These are phyloP conservation scores for Leucophenga montana DNA, from an alignment of 2,888 invertebrate genomes.

Conservation along the genomic window DNA sequence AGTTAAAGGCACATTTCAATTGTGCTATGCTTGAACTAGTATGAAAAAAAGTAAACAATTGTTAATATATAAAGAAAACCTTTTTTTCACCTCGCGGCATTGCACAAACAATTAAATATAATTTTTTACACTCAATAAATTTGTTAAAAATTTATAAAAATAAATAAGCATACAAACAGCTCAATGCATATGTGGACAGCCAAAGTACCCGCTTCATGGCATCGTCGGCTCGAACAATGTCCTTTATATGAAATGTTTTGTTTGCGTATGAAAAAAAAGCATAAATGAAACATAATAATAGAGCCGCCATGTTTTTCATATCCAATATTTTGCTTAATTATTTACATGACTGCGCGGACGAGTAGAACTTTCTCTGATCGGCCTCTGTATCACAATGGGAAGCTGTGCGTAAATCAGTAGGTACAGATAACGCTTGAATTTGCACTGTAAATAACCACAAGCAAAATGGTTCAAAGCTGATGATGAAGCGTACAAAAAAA, in stretches of 20 bases:
- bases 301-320: constrained; percentile 44
- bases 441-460: constrained; percentile 57
- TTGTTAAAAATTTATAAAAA: constrained; percentile 56
- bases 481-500: constrained; percentile 10
- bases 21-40: no score
- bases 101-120: constrained; percentile 50
- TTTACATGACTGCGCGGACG: constrained; percentile 62
- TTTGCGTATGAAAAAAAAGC: constrained; percentile 44
- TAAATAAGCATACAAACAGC: constrained; percentile 39
- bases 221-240: constrained; percentile 50
- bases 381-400: neutral
- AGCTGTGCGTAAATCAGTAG: constrained; percentile 46
- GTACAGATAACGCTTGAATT: constrained; percentile 18
- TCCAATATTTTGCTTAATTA: constrained; percentile 65
- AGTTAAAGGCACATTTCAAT: neutral
- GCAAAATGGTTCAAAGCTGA: constrained; percentile 56
- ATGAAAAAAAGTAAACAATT: no score
- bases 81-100: neutral
- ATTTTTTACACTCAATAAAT: constrained; percentile 67
- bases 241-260: constrained; percentile 46
- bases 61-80: no score
- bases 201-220: no score
- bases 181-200: neutral
- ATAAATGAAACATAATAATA: constrained; percentile 35
- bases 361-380: constrained; percentile 29